A percentile compares a stretch with the other conserved stretches of the same genome.
Conservation (phyloP, 2,888 invertebrate genomes). For the Nomada ruficornis region DNA sequence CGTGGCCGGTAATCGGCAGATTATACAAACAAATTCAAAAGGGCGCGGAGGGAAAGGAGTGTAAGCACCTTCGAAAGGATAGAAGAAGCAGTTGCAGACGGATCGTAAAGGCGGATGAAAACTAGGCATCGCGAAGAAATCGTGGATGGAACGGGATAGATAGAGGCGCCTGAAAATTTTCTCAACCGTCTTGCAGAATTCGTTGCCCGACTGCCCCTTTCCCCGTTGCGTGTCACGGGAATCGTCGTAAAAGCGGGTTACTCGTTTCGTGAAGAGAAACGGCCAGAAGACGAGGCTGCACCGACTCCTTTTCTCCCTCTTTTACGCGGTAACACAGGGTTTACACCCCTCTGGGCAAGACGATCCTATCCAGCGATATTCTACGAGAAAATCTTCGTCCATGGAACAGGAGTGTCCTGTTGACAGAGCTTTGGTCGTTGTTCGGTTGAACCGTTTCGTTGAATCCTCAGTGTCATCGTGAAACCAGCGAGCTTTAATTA, state of each 20-base stretch:
- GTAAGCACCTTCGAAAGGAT: not conserved
- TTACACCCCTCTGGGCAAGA: conserved; percentile 54
- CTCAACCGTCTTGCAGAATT: conserved; percentile 62
- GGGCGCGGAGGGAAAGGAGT: not conserved
- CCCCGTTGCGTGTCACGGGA: conserved; percentile 43
- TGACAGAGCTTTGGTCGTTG: conserved; percentile 43
- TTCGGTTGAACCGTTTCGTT: conserved; percentile 42
- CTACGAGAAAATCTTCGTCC: conserved; percentile 16
- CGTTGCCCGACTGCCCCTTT: conserved; percentile 27
- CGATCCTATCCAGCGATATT: conserved; percentile 20
- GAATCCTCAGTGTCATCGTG: conserved; percentile 16
- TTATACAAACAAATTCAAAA: conserved; percentile 61
- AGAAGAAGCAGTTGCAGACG: not conserved
- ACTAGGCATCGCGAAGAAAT: not conserved
- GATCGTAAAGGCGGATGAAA: conserved; percentile 21
- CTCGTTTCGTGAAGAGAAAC: conserved; percentile 59
- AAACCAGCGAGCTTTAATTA: conserved; percentile 31
- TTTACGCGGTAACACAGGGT: conserved; percentile 55
- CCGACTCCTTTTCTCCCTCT: conserved; percentile 56
- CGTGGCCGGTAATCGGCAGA: conserved; percentile 1
- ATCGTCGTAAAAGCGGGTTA: conserved; percentile 70
- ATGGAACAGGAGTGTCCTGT: conserved; percentile 30
- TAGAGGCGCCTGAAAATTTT: conserved; percentile 58
- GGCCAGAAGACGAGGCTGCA: conserved; percentile 37
- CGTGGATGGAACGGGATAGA: not conserved